A percentile compares a stretch with the other conserved stretches of the same genome.
Evolutionary conservation across 2,797 vertebrate species (phyloP).

Genomic region (Champsocephalus gunnari): DNA sequence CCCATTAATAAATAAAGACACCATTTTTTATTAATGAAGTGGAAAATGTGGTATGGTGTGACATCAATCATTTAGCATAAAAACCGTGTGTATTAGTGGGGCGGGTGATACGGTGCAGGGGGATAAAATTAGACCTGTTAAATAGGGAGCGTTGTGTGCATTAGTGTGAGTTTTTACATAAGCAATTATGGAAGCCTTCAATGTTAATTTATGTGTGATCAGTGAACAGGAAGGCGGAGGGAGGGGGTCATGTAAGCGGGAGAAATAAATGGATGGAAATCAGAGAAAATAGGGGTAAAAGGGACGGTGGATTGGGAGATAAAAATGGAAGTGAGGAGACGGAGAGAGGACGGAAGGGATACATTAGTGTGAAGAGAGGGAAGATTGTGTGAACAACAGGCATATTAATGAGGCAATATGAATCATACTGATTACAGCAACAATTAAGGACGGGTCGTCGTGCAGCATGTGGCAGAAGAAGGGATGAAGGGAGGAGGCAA

Average conservation of each 20-base stretch:
- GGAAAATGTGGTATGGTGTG: conserved; percentile 81
- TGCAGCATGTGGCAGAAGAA: conserved; percentile 72
- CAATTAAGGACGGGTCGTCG: conserved; percentile 80
- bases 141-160: conserved; percentile 77
- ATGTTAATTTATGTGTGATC: conserved; percentile 86
- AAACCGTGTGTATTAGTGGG: conserved; percentile 75
- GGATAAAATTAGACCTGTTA: conserved; percentile 83
- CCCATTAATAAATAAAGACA: conserved; percentile 85
- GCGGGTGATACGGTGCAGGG: conserved; percentile 66
- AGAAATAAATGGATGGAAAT: conserved; percentile 74
- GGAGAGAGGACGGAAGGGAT: conserved; percentile 58
- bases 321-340: conserved; percentile 57
- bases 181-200: conserved; percentile 86
- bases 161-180: conserved; percentile 84
- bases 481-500: conserved; percentile 55
- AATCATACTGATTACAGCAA: conserved; percentile 84
- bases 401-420: conserved; percentile 87
- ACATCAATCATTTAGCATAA: conserved; percentile 85
- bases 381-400: conserved; percentile 78
- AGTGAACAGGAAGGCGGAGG: conserved; percentile 68
- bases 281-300: conserved; percentile 60
- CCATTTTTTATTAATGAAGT: conserved; percentile 85
- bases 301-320: conserved; percentile 65
- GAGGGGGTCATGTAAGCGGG: conserved; percentile 62
- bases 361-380: conserved; percentile 70